These are phyloP conservation scores for Maniola jurtina DNA, from an alignment of 1,140 invertebrate species.

Conservation along the genomic window DNA sequence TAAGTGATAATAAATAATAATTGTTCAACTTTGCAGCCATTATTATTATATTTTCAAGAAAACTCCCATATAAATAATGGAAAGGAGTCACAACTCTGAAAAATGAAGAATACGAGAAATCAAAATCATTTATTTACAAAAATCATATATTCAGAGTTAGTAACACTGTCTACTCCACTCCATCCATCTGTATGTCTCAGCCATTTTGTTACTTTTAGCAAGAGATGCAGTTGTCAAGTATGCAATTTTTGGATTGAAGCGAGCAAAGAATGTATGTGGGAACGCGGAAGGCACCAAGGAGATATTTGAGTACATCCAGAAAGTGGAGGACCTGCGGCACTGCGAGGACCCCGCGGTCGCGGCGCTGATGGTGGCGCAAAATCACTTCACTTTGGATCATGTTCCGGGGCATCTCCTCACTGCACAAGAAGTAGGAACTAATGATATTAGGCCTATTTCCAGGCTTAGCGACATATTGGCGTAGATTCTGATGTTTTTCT, in stretches of 20 bases:
- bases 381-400: constrained; percentile 81
- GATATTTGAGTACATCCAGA: constrained; percentile 80
- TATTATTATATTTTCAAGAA: no score
- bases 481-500: no score
- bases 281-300: constrained; percentile 65
- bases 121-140: no score
- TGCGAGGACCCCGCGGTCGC: constrained; percentile 79
- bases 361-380: constrained; percentile 72
- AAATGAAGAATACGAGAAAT: no score
- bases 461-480: no score
- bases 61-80: no score
- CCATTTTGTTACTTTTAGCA: constrained; percentile 55
- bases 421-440: constrained; percentile 77
- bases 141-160: no score
- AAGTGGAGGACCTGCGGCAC: constrained; percentile 80
- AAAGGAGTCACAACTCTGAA: no score
- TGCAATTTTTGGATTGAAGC: constrained; percentile 75
- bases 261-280: constrained; percentile 68
- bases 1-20: no score
- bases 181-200: neutral
- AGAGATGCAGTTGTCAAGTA: constrained; percentile 79
- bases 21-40: no score
- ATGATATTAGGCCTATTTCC: no score
- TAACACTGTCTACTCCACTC: no score
- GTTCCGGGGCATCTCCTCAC: constrained; percentile 83